phyloP scores from a whole-genome alignment of 2,797 vertebrate genomes.

The Sebastes umbrosus region DNA sequence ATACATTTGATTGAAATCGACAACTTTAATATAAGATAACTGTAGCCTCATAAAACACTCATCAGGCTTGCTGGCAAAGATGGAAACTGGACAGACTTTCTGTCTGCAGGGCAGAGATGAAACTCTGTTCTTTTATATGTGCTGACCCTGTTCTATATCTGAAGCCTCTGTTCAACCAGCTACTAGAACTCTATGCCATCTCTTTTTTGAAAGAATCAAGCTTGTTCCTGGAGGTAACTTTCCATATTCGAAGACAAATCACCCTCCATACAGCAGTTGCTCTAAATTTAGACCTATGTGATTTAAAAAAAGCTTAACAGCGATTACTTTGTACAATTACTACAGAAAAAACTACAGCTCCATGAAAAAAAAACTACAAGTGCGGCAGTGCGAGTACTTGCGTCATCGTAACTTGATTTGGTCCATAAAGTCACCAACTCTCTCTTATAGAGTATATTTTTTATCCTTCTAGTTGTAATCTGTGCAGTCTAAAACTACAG shows the following conservation, averaged over 20 bases:
- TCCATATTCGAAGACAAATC: no score
- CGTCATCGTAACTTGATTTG: not conserved
- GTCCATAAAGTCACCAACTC: not conserved
- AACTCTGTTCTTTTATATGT: not conserved
- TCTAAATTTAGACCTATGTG: no score
- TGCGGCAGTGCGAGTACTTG: no score
- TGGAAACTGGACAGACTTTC: not conserved
- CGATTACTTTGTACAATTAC: no score
- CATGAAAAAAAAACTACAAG: no score
- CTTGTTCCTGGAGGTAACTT: no score
- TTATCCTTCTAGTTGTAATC: not conserved
- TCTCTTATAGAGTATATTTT: not conserved
- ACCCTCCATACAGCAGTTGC: no score
- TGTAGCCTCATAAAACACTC: not conserved
- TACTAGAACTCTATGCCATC: not conserved
- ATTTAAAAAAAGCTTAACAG: no score
- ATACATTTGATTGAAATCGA: not conserved
- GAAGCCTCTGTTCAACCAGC: not conserved
- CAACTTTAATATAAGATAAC: not conserved
- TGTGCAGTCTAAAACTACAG: not conserved
- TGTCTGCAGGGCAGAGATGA: not conserved
- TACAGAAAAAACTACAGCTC: not conserved
- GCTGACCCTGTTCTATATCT: conserved; percentile 1
- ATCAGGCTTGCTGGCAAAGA: not conserved
- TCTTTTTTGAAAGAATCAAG: no score